Conservation (phyloP, 2,888 invertebrate species). For the Melangyna quadrimaculata region DNA sequence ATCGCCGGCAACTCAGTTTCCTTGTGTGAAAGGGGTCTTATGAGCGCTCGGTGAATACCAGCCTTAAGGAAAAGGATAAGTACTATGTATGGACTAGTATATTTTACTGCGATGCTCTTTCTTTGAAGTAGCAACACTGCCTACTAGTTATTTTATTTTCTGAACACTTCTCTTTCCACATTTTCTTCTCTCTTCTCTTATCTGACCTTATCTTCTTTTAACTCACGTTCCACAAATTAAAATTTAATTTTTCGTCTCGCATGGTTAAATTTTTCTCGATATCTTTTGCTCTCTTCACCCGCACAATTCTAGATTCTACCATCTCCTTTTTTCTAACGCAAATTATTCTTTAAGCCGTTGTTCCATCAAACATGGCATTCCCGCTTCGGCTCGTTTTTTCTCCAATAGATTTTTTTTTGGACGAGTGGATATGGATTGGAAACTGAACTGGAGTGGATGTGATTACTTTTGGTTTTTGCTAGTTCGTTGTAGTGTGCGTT, state of each 20-base stretch:
- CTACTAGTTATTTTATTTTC: not conserved
- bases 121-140: no score
- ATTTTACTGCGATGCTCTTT: no score
- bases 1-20: no score
- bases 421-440: not conserved
- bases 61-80: no score
- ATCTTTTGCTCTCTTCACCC: not conserved
- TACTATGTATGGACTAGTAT: no score
- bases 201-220: not conserved
- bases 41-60: no score
- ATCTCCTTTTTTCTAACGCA: not conserved
- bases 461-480: slow-evolving; percentile 26
- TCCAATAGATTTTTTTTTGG: not conserved
- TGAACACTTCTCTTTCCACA: not conserved
- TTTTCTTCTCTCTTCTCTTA: not conserved
- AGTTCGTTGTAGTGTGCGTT: slow-evolving; percentile 49
- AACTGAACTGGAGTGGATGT: slow-evolving; percentile 8
- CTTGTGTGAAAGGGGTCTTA: no score
- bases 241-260: slow-evolving; percentile 1
- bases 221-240: not conserved
- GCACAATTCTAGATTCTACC: not conserved
- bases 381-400: not conserved
- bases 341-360: slow-evolving; percentile 14
- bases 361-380: slow-evolving; percentile 29
- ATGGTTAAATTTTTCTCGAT: slow-evolving; percentile 8